Conservation (phyloP, 2,113 vertebrate species). For the Nannospalax galili region DNA sequence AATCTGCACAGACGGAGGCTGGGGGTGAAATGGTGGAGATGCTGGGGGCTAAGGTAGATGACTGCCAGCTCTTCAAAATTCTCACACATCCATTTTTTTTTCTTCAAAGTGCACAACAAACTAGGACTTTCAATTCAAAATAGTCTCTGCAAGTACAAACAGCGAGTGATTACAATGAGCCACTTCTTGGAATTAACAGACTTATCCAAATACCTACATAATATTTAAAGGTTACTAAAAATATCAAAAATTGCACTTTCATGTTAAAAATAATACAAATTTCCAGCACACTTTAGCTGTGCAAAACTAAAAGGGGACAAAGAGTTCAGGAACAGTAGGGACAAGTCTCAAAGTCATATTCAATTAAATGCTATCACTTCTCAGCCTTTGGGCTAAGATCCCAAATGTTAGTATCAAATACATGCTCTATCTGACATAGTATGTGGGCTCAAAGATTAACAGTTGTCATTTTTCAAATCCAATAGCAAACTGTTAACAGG, state of each 20-base stretch:
- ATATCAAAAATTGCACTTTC: background rate
- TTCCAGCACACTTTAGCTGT: background rate
- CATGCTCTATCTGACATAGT: background rate
- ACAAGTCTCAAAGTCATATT: background rate
- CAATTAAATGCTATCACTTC: background rate
- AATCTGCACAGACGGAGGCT: background rate
- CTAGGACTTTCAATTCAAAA: background rate
- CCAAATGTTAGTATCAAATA: background rate
- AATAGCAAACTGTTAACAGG: background rate
- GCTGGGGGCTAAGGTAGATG: background rate
- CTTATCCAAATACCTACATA: background rate
- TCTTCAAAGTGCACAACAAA: background rate
- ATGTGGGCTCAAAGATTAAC: background rate
- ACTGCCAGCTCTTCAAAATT: background rate
- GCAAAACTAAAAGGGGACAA: background rate
- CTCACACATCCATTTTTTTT: background rate
- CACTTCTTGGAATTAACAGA: background rate
- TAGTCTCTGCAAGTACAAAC: background rate
- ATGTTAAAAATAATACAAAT: constrained; percentile 5
- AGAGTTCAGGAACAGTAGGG: background rate
- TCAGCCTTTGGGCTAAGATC: background rate
- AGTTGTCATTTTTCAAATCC: background rate
- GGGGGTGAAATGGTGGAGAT: background rate
- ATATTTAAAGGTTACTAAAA: constrained; percentile 32
- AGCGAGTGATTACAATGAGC: background rate